A percentile compares a stretch with the other conserved stretches of the same genome.
phyloP scores from a whole-genome alignment of 1,140 invertebrate genomes.

The Myzus persicae region DNA sequence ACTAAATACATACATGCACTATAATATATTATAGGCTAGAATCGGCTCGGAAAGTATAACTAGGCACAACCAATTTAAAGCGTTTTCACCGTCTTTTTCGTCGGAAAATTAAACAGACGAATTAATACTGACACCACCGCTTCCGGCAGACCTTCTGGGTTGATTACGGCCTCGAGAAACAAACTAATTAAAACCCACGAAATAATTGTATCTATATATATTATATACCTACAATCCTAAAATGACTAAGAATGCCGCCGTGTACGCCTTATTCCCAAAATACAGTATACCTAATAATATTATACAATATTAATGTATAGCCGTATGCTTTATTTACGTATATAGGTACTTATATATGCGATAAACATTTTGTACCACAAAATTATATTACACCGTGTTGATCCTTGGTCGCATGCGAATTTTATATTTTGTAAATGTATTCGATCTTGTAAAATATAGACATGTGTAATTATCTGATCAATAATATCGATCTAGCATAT shows the following conservation, averaged over 20 bases:
- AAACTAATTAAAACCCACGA: constrained; percentile 38
- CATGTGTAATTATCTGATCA: too few species aligned
- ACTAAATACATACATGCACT: too few species aligned
- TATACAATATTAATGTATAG: background rate
- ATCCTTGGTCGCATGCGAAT: background rate
- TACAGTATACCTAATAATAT: background rate
- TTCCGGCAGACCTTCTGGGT: background rate
- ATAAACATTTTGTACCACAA: background rate
- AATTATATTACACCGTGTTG: background rate
- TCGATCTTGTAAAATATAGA: background rate
- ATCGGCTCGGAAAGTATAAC: background rate
- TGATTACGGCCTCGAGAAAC: constrained; percentile 10
- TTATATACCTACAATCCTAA: background rate
- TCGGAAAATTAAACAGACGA: background rate
- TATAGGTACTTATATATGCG: too few species aligned
- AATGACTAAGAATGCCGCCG: background rate
- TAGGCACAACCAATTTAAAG: background rate
- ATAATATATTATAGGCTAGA: background rate
- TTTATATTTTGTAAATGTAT: background rate
- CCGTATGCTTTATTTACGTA: too few species aligned
- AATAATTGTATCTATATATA: background rate
- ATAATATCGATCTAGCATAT: too few species aligned
- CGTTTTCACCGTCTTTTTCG: constrained; percentile 15
- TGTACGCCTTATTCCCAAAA: background rate
- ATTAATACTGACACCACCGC: background rate